A percentile compares a stretch with the other conserved stretches of the same genome.
Evolutionary conservation across 2,888 invertebrate genomes (phyloP).

Genomic region (Cybosia mesomella): DNA sequence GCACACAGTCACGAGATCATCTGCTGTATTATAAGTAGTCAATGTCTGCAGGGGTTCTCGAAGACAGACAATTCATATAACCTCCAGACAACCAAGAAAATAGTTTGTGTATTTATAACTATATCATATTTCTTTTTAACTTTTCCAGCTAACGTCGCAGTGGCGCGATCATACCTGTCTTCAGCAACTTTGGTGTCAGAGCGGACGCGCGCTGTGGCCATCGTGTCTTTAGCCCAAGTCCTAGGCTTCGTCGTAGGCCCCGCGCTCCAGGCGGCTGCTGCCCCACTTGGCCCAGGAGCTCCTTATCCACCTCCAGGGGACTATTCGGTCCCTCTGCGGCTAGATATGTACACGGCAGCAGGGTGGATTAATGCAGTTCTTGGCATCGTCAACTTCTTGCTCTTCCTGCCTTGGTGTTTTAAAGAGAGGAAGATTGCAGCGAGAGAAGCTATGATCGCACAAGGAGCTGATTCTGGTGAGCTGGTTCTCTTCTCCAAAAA

Average conservation of each 20-base stretch:
- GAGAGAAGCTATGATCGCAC: constrained; percentile 91
- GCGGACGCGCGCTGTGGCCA: constrained; percentile 93
- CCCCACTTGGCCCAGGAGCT: constrained; percentile 90
- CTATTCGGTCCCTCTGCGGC: constrained; percentile 85
- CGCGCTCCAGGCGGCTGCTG: constrained; percentile 92
- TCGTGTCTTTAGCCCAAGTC: constrained; percentile 94
- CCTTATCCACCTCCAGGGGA: constrained; percentile 80
- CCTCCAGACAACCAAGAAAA: no score
- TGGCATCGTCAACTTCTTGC: constrained; percentile 90
- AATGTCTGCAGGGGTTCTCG: no score
- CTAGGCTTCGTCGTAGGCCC: constrained; percentile 96
- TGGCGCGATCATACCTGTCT: constrained; percentile 94
- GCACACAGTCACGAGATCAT: no score
- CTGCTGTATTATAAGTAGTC: no score
- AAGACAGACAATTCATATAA: no score
- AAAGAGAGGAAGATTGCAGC: constrained; percentile 92
- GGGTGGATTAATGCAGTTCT: constrained; percentile 94
- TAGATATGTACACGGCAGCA: constrained; percentile 95
- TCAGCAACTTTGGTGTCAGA: constrained; percentile 93
- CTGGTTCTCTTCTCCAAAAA: neutral
- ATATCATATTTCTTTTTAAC: neutral
- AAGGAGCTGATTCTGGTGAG: constrained; percentile 89
- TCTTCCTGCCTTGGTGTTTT: constrained; percentile 92
- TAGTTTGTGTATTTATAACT: neutral
- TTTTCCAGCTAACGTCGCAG: constrained; percentile 91